A percentile compares a stretch with the other conserved stretches of the same genome.
Evolutionary conservation across 1,140 invertebrate genomes (phyloP).

Genomic region (Caenorhabditis brenneri): DNA sequence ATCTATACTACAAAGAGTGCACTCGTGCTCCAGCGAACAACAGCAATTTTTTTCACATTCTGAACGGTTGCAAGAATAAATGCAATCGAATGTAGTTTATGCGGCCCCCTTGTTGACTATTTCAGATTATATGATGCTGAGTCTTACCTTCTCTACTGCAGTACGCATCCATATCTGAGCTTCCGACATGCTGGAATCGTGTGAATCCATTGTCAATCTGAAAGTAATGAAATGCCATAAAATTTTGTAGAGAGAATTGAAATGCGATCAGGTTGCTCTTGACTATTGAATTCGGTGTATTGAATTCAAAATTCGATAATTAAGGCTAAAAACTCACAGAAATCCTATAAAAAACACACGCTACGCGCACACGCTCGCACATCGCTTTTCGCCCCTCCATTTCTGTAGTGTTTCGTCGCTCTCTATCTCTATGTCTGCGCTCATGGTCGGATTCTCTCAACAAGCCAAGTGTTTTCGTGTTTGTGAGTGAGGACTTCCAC

Average conservation of each 20-base stretch:
- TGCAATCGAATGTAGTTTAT: too few species aligned
- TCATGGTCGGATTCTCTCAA: neutral
- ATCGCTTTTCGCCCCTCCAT: neutral
- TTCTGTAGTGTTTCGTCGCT: slow-evolving; percentile 23
- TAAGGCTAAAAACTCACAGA: neutral
- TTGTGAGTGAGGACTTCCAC: slow-evolving; percentile 24
- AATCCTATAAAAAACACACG: neutral
- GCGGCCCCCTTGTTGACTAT: too few species aligned
- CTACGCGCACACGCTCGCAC: neutral
- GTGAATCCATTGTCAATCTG: slow-evolving; percentile 28
- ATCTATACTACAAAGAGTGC: too few species aligned
- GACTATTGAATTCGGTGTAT: neutral
- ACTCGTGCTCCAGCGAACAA: too few species aligned
- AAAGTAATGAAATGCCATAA: neutral
- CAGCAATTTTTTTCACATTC: too few species aligned
- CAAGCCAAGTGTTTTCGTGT: neutral
- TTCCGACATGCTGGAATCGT: slow-evolving; percentile 4
- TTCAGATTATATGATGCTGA: too few species aligned
- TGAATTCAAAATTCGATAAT: neutral
- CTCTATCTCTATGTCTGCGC: slow-evolving; percentile 21
- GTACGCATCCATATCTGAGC: neutral
- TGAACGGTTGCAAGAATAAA: too few species aligned
- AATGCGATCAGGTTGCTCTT: too few species aligned
- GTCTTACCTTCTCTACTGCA: neutral
- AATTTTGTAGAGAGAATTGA: neutral